Conservation (phyloP, 1,140 invertebrate species). For the Danaus melanippus region DNA sequence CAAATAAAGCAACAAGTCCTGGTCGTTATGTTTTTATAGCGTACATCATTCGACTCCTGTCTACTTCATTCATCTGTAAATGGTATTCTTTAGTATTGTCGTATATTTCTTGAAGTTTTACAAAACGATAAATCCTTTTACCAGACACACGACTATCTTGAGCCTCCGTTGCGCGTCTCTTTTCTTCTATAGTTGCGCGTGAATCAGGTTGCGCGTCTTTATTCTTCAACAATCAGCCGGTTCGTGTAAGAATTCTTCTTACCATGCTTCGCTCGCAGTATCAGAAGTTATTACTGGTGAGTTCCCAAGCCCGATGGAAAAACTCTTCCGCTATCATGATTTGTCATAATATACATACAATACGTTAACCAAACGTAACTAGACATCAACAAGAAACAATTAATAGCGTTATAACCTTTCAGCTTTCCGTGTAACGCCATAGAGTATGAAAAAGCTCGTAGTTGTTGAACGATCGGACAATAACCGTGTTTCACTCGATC, state of each 20-base stretch:
- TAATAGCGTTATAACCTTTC: slow-evolving; percentile 12
- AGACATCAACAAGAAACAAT: too few relatives aligned
- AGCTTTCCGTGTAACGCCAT: background rate
- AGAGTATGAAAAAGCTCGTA: slow-evolving; percentile 1
- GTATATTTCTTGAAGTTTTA: slow-evolving; percentile 35
- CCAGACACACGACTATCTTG: slow-evolving; percentile 13
- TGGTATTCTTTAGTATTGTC: slow-evolving; percentile 36
- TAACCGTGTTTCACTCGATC: slow-evolving; percentile 7
- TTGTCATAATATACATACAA: too few relatives aligned
- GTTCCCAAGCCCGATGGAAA: too few relatives aligned
- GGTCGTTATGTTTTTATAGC: slow-evolving; percentile 36
- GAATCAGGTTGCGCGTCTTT: slow-evolving; percentile 31
- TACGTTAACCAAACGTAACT: too few relatives aligned
- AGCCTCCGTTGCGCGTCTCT: slow-evolving; percentile 31
- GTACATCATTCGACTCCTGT: slow-evolving; percentile 30
- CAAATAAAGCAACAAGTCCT: slow-evolving; percentile 34
- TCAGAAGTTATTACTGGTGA: too few relatives aligned
- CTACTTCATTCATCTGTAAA: slow-evolving; percentile 34
- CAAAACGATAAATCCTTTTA: slow-evolving; percentile 24
- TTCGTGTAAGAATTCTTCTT: slow-evolving; percentile 6
- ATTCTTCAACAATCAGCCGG: slow-evolving; percentile 29
- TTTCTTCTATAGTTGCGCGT: slow-evolving; percentile 29
- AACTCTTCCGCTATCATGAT: too few relatives aligned
- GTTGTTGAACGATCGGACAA: background rate
- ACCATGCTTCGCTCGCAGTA: too few relatives aligned